Evolutionary conservation across 2,888 invertebrate genomes (phyloP).

Genomic region (Xestia sexstrigata): DNA sequence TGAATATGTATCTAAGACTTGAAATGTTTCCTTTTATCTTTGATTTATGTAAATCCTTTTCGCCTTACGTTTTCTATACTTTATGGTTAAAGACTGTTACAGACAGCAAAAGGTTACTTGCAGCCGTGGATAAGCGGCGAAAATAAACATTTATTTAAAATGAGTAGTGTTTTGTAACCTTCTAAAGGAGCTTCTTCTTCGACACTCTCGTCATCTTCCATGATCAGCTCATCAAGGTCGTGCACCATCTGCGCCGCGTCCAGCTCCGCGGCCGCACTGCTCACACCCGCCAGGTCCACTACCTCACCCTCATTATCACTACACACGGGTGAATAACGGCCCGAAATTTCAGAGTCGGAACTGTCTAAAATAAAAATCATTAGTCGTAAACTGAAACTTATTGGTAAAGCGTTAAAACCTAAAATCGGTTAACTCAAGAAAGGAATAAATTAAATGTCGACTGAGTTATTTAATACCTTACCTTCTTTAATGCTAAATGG

Average conservation of each 20-base stretch:
- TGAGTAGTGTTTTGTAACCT: slow-evolving; percentile 67
- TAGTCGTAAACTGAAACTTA: neutral
- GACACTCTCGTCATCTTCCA: slow-evolving; percentile 84
- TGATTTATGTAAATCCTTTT: neutral
- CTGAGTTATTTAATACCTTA: slow-evolving; percentile 58
- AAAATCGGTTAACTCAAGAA: neutral
- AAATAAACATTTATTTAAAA: neutral
- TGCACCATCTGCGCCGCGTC: slow-evolving; percentile 82
- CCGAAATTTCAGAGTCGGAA: slow-evolving; percentile 90
- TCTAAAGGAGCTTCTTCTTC: slow-evolving; percentile 77
- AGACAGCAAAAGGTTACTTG: neutral
- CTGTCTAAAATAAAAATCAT: slow-evolving; percentile 77
- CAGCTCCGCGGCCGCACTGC: slow-evolving; percentile 67
- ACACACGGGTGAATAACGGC: slow-evolving; percentile 93
- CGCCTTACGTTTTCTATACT: neutral
- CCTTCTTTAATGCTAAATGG: slow-evolving; percentile 84
- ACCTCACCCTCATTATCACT: slow-evolving; percentile 86
- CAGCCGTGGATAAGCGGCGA: neutral
- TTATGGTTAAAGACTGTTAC: neutral
- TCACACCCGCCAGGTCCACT: slow-evolving; percentile 64
- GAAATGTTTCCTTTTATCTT: neutral
- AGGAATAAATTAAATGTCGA: neutral
- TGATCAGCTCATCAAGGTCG: slow-evolving; percentile 84
- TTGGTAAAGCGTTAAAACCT: neutral
- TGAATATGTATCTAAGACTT: neutral